Conservation (phyloP, 2,113 vertebrate species). For the Emydura subglobosa region DNA sequence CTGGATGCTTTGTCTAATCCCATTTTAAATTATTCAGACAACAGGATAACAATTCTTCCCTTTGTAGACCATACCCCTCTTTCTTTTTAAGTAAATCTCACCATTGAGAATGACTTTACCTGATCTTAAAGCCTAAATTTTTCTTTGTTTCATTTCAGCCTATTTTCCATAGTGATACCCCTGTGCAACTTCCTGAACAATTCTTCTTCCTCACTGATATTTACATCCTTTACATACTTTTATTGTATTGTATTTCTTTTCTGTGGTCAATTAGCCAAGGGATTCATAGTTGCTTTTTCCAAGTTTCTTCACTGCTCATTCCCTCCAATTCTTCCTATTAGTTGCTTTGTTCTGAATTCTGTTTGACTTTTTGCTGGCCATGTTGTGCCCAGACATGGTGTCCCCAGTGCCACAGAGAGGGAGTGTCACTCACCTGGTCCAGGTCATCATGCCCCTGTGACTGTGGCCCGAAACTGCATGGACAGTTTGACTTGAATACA, state of each 20-base stretch:
- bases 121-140: not conserved
- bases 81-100: not conserved
- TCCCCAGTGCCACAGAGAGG: rapidly evolving
- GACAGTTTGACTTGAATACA: rapidly evolving
- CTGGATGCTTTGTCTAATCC: not conserved
- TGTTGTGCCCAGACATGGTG: not conserved
- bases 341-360: not conserved
- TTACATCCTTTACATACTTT: not conserved
- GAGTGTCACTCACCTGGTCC: not conserved
- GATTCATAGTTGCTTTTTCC: not conserved
- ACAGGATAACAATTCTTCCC: not conserved
- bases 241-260: not conserved
- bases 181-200: not conserved
- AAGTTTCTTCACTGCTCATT: not conserved
- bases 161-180: not conserved
- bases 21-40: not conserved
- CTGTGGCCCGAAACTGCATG: not conserved
- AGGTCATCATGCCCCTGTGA: not conserved
- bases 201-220: not conserved
- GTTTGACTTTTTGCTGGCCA: rapidly evolving
- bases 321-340: not conserved
- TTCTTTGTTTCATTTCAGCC: not conserved
- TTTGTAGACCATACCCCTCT: not conserved
- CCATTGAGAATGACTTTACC: not conserved
- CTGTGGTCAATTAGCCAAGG: not conserved